Conservation (phyloP, 2,113 vertebrate genomes). For the Climacteris rufus region DNA sequence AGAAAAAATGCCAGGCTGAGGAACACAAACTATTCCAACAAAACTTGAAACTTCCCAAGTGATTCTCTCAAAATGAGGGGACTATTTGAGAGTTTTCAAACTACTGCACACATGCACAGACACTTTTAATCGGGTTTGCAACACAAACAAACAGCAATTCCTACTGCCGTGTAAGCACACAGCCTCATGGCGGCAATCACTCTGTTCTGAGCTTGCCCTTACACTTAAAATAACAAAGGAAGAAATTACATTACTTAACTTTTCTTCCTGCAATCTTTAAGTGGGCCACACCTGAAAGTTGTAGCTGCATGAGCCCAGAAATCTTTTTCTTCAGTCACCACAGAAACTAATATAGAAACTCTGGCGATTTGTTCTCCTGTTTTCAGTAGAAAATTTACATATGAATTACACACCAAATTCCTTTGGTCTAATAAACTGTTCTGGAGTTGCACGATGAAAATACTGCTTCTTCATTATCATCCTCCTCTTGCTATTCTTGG, state of each 20-base stretch:
- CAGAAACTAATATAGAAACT: conserved; percentile 19
- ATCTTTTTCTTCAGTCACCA: background rate
- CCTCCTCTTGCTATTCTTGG: background rate
- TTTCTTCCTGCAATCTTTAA: background rate
- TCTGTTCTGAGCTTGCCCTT: background rate
- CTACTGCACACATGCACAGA: background rate
- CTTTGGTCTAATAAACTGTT: conserved; percentile 24
- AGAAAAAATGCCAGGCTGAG: background rate
- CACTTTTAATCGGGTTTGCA: background rate
- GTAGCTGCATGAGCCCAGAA: background rate
- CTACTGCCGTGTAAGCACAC: background rate
- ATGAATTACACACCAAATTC: conserved; percentile 45
- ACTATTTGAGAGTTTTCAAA: background rate
- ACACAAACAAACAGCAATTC: background rate
- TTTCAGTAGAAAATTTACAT: conserved; percentile 52
- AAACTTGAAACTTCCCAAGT: background rate
- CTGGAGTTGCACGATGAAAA: background rate
- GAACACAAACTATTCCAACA: background rate
- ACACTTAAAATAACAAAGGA: background rate
- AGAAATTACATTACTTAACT: background rate
- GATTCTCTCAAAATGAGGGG: background rate
- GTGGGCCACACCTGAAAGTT: background rate
- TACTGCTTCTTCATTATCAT: background rate
- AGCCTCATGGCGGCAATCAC: accelerated
- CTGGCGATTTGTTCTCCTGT: background rate